Evolutionary conservation across 2,797 vertebrate genomes (phyloP), one percentile per base, ranked within the genome.

Genomic region (Takifugu ocellatus): DNA sequence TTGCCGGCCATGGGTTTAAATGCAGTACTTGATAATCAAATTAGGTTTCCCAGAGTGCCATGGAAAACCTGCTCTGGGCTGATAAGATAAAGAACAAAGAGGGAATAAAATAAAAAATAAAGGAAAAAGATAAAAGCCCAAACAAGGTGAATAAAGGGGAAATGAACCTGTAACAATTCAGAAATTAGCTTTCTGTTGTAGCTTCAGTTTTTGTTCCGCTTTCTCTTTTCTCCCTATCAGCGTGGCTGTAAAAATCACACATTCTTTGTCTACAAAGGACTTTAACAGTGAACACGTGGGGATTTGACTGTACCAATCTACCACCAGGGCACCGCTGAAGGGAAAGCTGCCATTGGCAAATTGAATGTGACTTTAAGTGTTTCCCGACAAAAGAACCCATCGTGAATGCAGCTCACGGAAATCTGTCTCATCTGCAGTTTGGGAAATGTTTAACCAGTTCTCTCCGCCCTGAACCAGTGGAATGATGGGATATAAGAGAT

Each of bases 71-170:
- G 85, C 59, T 53, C 49, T 3, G 56, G 25, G 31, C 78, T 72
- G 89, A 89, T 87, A 87, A 89, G 84, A 89, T 79, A 77, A 77
- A 70, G 59, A 86, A 82, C 67, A 77, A 59, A 72, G 52, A 54
- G 33, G 47, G 46, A 63, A 59, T 33, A 51, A 25, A 45, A 27
- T 31, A 49, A 65, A 59, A 76, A 69, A 74, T 66, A 60, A 58
- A 77, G 65, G 73, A 77, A 83, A 56, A 52, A 72, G 77, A 68
- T 69, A 64, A 81, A 74, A 69, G 56, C 29, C 62, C 50, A 66
- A 78, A 77, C 58, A 68, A 61, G 58, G 68, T 74, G 49, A n/a
- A 46, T 46, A 21, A 21, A 53, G 31, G 65, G 55, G 67, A 74
- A 77, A 77, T 66, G 68, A 80, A 86, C 60, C 78, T 79, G 76